A percentile compares a stretch with the other conserved stretches of the same genome.
phyloP scores from a whole-genome alignment of 2,888 invertebrate species.

The Eupithecia tripunctaria region DNA sequence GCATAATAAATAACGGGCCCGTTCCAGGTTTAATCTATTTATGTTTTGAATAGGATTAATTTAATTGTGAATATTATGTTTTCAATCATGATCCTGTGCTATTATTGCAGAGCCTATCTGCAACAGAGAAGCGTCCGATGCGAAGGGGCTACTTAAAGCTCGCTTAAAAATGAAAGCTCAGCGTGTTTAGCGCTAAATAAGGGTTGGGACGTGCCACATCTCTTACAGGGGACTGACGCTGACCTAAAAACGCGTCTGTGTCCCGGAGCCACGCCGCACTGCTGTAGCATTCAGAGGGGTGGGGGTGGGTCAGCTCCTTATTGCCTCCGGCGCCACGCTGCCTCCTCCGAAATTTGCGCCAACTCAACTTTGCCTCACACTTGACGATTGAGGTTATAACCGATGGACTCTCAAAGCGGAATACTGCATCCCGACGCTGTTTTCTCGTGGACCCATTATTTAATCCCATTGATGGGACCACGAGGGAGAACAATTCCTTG shows the following conservation, averaged over 20 bases:
- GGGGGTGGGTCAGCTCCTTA: constrained; percentile 16
- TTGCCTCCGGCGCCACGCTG: constrained; percentile 50
- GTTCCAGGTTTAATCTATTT: not conserved
- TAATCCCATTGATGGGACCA: no score
- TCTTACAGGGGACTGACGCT: constrained; percentile 21
- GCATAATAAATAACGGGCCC: no score
- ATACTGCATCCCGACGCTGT: constrained; percentile 16
- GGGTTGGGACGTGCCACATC: constrained; percentile 31
- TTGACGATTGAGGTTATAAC: constrained; percentile 25
- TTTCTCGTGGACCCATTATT: no score
- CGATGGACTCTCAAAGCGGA: constrained; percentile 9
- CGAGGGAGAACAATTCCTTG: no score
- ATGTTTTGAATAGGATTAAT: not conserved
- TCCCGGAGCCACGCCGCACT: constrained; percentile 62
- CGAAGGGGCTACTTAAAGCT: constrained; percentile 20
- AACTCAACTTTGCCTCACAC: constrained; percentile 29
- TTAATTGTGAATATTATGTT: not conserved
- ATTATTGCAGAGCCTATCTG: not conserved
- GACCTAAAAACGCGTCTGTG: constrained; percentile 53
- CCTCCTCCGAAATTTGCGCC: constrained; percentile 44
- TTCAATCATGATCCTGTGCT: not conserved
- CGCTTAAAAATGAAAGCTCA: constrained; percentile 29
- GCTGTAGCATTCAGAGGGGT: constrained; percentile 61
- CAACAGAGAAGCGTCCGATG: constrained; percentile 5
- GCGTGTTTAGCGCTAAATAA: constrained; percentile 32